Evolutionary conservation across 64 coral and sea anemone species (phyloP), one percentile per base, ranked within the genome.

Genomic region (Dendronephthya gigantea): DNA sequence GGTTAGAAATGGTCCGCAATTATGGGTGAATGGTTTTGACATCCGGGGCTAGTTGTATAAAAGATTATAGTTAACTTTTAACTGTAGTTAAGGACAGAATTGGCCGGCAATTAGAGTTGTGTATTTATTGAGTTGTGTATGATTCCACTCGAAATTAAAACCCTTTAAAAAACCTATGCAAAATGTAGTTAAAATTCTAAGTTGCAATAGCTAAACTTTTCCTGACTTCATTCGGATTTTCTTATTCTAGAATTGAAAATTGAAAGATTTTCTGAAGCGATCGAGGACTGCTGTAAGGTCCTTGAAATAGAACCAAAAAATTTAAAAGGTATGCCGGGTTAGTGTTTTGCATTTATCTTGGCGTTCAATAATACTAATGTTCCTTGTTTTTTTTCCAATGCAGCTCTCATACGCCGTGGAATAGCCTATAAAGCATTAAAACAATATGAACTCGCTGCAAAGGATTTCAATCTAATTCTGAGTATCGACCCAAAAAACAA

Each of bases 401-500:
- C 35, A 98, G 95, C 95, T 76, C 93, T 90, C 86, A 51, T 98
- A 0, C 82, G 95, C 7, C 84, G 95, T 66, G 88, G 86, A 29
- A 88, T 98, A 69, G 92, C 95, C 81, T 85, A 92, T 29, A 91
- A 88, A 74, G 51, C 59, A 1, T 88, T 59, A 39, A 81, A 86
- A 35, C 49, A 85, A 6, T 65, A 82, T 58, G 82, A 84, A 15
- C 50, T 48, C 31, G 92, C 95, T 35, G 89, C 6, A 52, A 17
- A 74, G 52, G 95, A 98, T 83, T 84, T 98, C 25, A 88, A 83
- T 40, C 82, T 79, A 49, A 90, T 93, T 13, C 82, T 98, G 0
- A 49, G 81, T 4, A 87, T 98, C 49, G 95, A 98, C 41, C 89
- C 91, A 1, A 93, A 87, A 51, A 98, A 98, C 39, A 98, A 93